phyloP scores from a whole-genome alignment of 1,140 invertebrate species.

The Lysiphlebus fabarum region DNA sequence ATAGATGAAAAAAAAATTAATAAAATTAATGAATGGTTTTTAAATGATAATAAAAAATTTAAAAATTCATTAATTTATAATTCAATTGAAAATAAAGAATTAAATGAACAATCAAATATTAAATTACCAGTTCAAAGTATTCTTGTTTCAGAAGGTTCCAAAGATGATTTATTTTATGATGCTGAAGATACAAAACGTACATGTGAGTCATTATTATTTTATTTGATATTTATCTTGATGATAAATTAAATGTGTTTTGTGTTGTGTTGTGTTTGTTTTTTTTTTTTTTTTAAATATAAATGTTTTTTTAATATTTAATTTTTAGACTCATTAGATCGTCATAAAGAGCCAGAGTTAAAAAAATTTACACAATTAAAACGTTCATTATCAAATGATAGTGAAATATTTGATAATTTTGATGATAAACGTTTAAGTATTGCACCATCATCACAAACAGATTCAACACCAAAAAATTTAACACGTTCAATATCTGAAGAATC shows the following conservation, averaged over 20 bases:
- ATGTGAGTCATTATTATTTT: not conserved
- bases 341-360: conserved; percentile 14
- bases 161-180: not conserved
- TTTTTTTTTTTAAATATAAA: not conserved
- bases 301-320: not conserved
- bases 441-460: conserved; percentile 18
- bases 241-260: too few relatives aligned
- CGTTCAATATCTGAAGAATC: conserved; percentile 51
- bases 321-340: conserved; percentile 17
- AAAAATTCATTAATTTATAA: conserved; percentile 1
- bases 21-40: conserved; percentile 22
- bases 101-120: not conserved
- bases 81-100: not conserved
- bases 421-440: conserved; percentile 32
- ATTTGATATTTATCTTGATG: too few relatives aligned
- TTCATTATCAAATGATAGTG: conserved; percentile 42
- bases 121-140: not conserved
- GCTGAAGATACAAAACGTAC: not conserved
- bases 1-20: conserved; percentile 13
- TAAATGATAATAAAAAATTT: conserved; percentile 22
- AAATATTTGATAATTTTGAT: conserved; percentile 41
- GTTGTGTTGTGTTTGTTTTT: too few relatives aligned
- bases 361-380: conserved; percentile 23
- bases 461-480: conserved; percentile 31
- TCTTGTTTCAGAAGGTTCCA: too few relatives aligned